Evolutionary conservation across 2,113 vertebrate genomes (phyloP), one percentile per base, ranked within the genome.

Genomic region (Megalops atlanticus): DNA sequence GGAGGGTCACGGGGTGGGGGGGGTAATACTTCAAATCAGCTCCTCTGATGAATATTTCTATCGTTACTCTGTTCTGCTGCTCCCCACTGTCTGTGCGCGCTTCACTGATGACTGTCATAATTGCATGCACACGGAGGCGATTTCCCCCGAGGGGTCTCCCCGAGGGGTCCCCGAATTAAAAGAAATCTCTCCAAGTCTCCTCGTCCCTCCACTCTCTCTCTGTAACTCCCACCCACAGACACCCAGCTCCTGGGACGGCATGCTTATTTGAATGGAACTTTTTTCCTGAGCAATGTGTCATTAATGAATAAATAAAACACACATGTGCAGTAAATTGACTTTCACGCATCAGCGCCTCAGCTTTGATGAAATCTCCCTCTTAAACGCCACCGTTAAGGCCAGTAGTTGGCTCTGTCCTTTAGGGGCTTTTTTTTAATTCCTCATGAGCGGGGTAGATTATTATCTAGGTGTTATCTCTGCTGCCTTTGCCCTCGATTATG

Each of bases 281-380:
- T 16, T 68, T 78, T 41, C 58, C 41, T 76, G 89, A 89, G 89
- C 89, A 68, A 85, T 74, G 84, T 92, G 92, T 93, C 91, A 92
- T 91, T 94, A 91, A 94, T 93, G 90, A 94, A 93, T 92, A 94
- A 93, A 92, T 93, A 93, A 92, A 92, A 92, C 90, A 91, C 90
- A 91, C 88, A 88, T 89, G 89, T 86, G 89, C 87, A 89, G 86
- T 90, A 89, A 90, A 92, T 91, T 92, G 92, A 92, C 90, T 93
- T 93, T 92, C 91, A 93, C 87, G 91, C 93, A 88, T 90, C 90
- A 89, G 18, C 88, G 89, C 89, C 64, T 84, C 79, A 81, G 81
- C 89, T 91, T 89, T 92, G 89, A 92, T 93, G 90, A 94, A 87
- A 84, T 80, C 74, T 45, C 76, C 80, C 80, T 86, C 80, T 81